Evolutionary conservation across 2,797 vertebrate species (phyloP), one percentile per base, ranked within the genome.

Genomic region (Vespertilio murinus): DNA sequence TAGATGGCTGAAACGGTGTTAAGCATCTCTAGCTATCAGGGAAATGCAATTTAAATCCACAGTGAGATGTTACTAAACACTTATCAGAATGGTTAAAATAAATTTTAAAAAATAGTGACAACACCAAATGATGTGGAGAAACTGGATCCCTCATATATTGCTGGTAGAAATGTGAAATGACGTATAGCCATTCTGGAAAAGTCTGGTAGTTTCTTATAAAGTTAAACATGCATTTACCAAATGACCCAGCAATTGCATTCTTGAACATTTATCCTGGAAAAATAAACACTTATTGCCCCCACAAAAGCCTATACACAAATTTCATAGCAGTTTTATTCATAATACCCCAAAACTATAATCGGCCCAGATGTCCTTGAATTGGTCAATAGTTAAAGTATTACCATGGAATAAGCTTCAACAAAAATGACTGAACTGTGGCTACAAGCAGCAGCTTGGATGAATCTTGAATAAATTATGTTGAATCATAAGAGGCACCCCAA

Each of bases 181-280:
- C 49, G 77, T 18, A 75, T 0, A 74, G 13, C 23, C 42, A 33
- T 35, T 88, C 54, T 22, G 52, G 64, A 87, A 96, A 96, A 78
- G 10, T 42, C 89, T 33, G 77, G 28, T 47, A 84, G 59, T 87
- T 82, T 59, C 78, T 65, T 73, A 90, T 30, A 67, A 81, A 92
- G 90, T n/a, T 49, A 83, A 61, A 33, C 47, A 74, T 65, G 7
- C 59, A 81, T 87, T 84, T 69, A 92, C 23, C 61, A 87, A 89
- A 73, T 8, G 0, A 90, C 78, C 45, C 47, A 56, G 22, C 14
- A 71, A 81, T 28, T 80, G 7, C 61, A 67, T 61, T 75, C 54
- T 25, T 84, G 30, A 86, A 23, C 47, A 85, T 94, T 77, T 92
- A 88, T 87, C 35, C 49, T 67, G 77, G 40, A 94, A 78, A 90